These are phyloP conservation scores for Stenoptilia bipunctidactyla DNA, from an alignment of 2,888 invertebrate genomes.

Conservation along the genomic window DNA sequence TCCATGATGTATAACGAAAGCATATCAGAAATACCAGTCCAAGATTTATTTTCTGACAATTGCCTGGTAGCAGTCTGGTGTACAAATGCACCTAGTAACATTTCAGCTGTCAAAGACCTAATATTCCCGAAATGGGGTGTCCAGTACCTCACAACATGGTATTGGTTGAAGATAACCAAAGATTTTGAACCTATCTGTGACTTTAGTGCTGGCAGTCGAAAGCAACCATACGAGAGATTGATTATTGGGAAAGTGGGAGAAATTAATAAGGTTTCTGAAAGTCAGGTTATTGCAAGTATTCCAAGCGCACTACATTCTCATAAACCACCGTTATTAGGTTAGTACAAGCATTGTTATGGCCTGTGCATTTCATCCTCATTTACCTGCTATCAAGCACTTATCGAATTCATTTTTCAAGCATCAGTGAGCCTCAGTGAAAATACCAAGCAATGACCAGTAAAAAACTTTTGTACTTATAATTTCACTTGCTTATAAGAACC, in stretches of 20 bases:
- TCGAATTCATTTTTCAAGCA: no score
- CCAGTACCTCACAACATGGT: slow-evolving; percentile 79
- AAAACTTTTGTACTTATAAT: no score
- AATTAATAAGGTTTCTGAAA: slow-evolving; percentile 38
- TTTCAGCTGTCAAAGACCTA: slow-evolving; percentile 75
- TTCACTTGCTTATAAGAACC: no score
- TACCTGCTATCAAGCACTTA: no score
- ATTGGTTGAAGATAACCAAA: slow-evolving; percentile 89
- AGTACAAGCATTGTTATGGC: slow-evolving; percentile 21
- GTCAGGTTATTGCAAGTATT: slow-evolving; percentile 80
- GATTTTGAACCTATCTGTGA: slow-evolving; percentile 77
- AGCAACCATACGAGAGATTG: slow-evolving; percentile 91
- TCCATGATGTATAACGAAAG: slow-evolving; percentile 83
- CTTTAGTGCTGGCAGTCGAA: slow-evolving; percentile 75
- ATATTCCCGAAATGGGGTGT: slow-evolving; percentile 87
- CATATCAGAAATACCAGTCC: slow-evolving; percentile 78
- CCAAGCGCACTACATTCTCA: slow-evolving; percentile 96
- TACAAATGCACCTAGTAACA: slow-evolving; percentile 85
- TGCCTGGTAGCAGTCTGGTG: slow-evolving; percentile 91
- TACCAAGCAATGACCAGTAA: no score
- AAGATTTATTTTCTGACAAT: slow-evolving; percentile 69
- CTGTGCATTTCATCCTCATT: no score
- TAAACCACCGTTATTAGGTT: slow-evolving; percentile 89
- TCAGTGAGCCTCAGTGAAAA: no score
- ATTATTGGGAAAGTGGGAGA: slow-evolving; percentile 48